Evolutionary conservation across 1,140 invertebrate species (phyloP), one percentile per base, ranked within the genome.

Genomic region (Lasioglossum albipes): DNA sequence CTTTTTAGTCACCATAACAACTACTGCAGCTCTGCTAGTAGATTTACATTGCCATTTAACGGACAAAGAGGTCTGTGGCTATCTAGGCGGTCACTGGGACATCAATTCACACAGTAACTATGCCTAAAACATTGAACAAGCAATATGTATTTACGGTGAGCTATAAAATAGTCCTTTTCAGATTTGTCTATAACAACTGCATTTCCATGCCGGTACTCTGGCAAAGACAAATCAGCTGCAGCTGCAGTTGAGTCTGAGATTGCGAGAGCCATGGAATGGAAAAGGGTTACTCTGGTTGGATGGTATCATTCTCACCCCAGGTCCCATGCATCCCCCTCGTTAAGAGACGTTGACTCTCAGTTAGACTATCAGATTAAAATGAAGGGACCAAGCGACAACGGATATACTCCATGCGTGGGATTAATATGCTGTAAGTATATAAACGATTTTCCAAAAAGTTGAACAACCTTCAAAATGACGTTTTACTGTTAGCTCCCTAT

Each of bases 261-360:
- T 88, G 95, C 96, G 68, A 95, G 96, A 89, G 94, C 95, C 66
- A 97, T 99, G 93, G 96, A 98, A 89, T 95, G 95, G 88, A 94
- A 96, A 81, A 96, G 97, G 74, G 94, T 98, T 42, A 96, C 95
- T 42, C 93, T 99, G 13, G 96, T 99, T 52, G 98, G 98, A 7
- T 99, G 98, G 98, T 99, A 99, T 94, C 98, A 99, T 91, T 98
- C 97, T n/a, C 98, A 99, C 94, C 98, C 98, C 1, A 95, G 96
- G 62, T 96, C 97, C 79, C 95, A 97, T 82, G 97, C 97, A 13
- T 97, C 98, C 81, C 98, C 98, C 13, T 98, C 97, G 22, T 93
- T 99, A 1, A 94, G 97, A 65, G 98, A 99, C 92, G 97, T 98
- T 81, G 97, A 98, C 89, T 96, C 96, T 82, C 98, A 99, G 91